Evolutionary conservation across 1,140 invertebrate genomes (phyloP).

Genomic region (Asbolus verrucosus): DNA sequence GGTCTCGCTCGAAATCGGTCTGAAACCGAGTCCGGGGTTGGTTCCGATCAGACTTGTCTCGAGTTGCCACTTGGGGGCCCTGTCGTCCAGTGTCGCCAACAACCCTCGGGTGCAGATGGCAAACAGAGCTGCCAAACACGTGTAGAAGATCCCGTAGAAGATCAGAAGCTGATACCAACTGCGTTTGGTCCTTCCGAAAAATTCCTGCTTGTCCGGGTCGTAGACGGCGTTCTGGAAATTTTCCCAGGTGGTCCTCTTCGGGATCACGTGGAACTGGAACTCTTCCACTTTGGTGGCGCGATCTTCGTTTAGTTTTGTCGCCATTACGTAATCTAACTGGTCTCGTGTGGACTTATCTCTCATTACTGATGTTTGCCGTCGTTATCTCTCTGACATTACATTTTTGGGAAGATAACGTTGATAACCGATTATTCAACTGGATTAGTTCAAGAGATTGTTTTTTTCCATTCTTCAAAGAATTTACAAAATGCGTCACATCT

Average conservation of each 20-base stretch:
- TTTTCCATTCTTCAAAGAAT: too few species aligned
- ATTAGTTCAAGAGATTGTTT: too few species aligned
- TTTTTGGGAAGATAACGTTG: too few species aligned
- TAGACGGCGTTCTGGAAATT: constrained; percentile 73
- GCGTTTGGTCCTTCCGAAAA: constrained; percentile 77
- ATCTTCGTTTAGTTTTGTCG: not conserved
- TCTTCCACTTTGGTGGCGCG: constrained; percentile 43
- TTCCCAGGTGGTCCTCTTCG: constrained; percentile 69
- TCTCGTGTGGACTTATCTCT: not conserved
- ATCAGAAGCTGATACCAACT: constrained; percentile 82
- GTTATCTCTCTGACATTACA: too few species aligned
- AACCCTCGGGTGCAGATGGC: constrained; percentile 84
- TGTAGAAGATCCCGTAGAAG: constrained; percentile 88
- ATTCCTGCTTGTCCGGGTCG: constrained; percentile 73
- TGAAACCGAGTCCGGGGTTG: constrained; percentile 91
- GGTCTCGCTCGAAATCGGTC: constrained; percentile 78
- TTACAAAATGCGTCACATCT: too few species aligned
- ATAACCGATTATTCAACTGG: too few species aligned
- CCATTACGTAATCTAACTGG: not conserved
- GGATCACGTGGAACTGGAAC: constrained; percentile 49
- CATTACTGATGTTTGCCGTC: not conserved
- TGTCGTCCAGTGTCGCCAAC: constrained; percentile 75
- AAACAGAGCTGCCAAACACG: constrained; percentile 80
- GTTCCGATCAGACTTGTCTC: constrained; percentile 83
- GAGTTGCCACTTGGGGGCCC: constrained; percentile 78